A percentile compares a stretch with the other conserved stretches of the same genome.
These are phyloP conservation scores for Eulemur mongoz DNA, from an alignment of 2,797 vertebrate genomes.

Conservation along the genomic window DNA sequence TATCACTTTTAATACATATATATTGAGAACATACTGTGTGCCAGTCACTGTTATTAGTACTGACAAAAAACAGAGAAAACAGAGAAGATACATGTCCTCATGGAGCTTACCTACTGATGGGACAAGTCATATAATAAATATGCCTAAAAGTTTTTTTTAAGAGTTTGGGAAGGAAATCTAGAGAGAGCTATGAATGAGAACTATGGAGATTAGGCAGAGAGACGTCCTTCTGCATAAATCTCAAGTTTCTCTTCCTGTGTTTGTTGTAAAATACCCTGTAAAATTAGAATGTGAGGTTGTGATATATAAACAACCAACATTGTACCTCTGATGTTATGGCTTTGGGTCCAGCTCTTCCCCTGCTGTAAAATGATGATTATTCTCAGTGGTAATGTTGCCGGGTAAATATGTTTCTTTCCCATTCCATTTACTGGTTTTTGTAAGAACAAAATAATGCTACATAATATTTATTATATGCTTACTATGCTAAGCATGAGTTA, in stretches of 20 bases:
- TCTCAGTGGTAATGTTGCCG: background rate
- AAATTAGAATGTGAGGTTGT: background rate
- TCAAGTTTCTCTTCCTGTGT: background rate
- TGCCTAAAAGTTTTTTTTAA: background rate
- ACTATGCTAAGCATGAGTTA: background rate
- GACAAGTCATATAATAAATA: background rate
- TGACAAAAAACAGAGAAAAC: background rate
- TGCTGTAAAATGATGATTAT: background rate
- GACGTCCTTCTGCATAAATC: background rate
- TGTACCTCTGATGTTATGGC: background rate
- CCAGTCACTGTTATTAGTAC: background rate
- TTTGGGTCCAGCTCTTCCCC: background rate
- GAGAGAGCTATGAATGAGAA: background rate
- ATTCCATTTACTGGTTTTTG: background rate
- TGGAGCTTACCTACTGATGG: background rate
- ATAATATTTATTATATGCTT: background rate
- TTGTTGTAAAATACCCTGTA: constrained; percentile 29
- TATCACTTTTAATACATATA: background rate
- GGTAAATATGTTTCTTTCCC: background rate
- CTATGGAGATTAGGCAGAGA: background rate
- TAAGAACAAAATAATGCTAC: background rate
- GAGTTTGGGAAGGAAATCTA: background rate
- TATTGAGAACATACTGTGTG: background rate
- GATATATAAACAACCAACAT: background rate
- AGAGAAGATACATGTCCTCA: background rate